Conservation (phyloP, 2,797 vertebrate species). For the Margarornis squamiger region DNA sequence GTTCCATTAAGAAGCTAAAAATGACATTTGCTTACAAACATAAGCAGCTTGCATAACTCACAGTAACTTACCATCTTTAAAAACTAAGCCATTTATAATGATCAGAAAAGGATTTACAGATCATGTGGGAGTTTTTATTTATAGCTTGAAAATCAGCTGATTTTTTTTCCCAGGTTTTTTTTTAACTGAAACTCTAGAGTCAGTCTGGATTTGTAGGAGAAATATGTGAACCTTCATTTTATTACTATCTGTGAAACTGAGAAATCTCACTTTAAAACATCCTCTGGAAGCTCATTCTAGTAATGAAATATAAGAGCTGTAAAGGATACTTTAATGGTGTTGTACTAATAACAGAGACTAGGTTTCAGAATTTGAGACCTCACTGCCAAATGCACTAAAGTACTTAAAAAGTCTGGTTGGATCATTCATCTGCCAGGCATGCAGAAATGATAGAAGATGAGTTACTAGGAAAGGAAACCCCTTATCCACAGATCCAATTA, state of each 20-base stretch:
- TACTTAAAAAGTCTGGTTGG: not conserved
- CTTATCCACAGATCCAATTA: not conserved
- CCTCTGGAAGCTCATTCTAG: not conserved
- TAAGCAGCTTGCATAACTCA: not conserved
- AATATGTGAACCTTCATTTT: not conserved
- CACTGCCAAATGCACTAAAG: not conserved
- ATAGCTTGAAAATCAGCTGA: not conserved
- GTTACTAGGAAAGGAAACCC: not conserved
- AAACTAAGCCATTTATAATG: not conserved
- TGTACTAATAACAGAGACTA: not conserved
- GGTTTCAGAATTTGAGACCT: not conserved
- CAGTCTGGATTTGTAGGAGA: not conserved
- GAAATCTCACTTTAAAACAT: not conserved
- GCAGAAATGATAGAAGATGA: not conserved
- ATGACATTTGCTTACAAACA: not conserved
- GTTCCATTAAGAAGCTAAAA: not conserved
- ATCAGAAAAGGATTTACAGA: not conserved
- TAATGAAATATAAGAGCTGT: not conserved
- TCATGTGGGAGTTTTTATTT: not conserved
- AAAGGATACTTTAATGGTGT: not conserved
- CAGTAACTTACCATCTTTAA: not conserved
- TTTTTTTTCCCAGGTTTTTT: not conserved
- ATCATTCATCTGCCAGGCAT: constrained; percentile 24
- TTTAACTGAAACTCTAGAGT: not conserved
- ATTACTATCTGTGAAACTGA: not conserved